Conservation (phyloP, 2,113 vertebrate species). For the Salvelinus alpinus region DNA sequence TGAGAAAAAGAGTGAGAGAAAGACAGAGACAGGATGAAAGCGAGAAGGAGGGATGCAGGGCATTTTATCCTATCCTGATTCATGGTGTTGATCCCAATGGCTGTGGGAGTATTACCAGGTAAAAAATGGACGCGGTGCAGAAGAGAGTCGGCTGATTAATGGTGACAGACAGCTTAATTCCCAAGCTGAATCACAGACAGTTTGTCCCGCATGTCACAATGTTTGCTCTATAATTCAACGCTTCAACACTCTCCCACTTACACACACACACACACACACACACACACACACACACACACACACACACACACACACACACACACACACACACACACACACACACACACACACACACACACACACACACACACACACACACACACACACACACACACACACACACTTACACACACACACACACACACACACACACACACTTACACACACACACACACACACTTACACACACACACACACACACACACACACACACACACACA, state of each 20-base stretch:
- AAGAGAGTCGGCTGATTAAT: slow-evolving; percentile 44
- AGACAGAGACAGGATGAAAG: slow-evolving; percentile 6
- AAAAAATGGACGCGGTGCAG: slow-evolving; percentile 42
- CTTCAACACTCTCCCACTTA: slow-evolving; percentile 19
- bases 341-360: not conserved
- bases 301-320: slow-evolving; percentile 13
- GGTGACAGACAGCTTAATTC: slow-evolving; percentile 63
- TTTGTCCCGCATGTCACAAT: slow-evolving; percentile 35
- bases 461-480: slow-evolving; percentile 4
- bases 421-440: slow-evolving; percentile 1
- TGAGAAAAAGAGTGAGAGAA: not conserved
- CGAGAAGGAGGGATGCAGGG: slow-evolving; percentile 9
- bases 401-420: slow-evolving; percentile 11
- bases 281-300: slow-evolving; percentile 18
- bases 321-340: slow-evolving; percentile 10
- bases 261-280: not conserved
- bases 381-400: slow-evolving; percentile 2
- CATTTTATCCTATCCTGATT: slow-evolving; percentile 9
- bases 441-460: not conserved
- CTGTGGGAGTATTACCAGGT: slow-evolving; percentile 35
- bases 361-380: slow-evolving; percentile 16
- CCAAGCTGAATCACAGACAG: slow-evolving; percentile 35
- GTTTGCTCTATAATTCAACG: slow-evolving; percentile 50
- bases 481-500: slow-evolving; percentile 18
- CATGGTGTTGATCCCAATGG: slow-evolving; percentile 33